Percentiles rank a stretch among this genome's conserved stretches.
phyloP scores from a whole-genome alignment of 2,888 invertebrate species.

The Andricus curvator region DNA sequence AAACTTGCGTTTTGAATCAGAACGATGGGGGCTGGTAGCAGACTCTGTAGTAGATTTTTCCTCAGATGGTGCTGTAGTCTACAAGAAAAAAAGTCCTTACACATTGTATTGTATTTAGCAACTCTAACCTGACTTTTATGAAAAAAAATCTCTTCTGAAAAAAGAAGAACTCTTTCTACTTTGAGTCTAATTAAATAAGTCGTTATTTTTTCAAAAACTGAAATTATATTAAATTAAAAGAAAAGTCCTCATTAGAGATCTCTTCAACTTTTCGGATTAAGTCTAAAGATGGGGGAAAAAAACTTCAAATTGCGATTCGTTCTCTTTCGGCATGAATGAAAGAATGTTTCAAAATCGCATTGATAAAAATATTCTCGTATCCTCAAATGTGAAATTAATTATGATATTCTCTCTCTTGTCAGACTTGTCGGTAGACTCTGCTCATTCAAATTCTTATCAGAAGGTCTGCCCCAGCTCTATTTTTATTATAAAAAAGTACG shows the following conservation, averaged over 20 bases:
- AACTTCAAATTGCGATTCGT: not conserved
- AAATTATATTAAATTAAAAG: no score
- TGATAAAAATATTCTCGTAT: constrained; percentile 1
- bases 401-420: not conserved
- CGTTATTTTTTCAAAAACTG: no score
- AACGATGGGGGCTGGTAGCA: constrained; percentile 49
- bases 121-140: not conserved
- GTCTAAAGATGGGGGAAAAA: no score
- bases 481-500: constrained; percentile 21
- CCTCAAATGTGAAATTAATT: constrained; percentile 6
- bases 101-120: not conserved
- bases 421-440: constrained; percentile 3
- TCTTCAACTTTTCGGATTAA: no score
- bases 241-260: no score
- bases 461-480: constrained; percentile 10
- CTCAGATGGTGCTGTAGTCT: constrained; percentile 49
- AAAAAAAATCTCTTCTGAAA: no score
- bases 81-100: constrained; percentile 11
- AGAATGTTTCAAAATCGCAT: constrained; percentile 10
- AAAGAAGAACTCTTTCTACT: no score
- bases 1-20: constrained; percentile 62
- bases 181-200: not conserved
- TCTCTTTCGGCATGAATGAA: not conserved
- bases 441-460: constrained; percentile 27
- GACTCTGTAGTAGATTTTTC: constrained; percentile 64